Conservation (phyloP, 2,888 invertebrate genomes). For the Leucania comma region DNA sequence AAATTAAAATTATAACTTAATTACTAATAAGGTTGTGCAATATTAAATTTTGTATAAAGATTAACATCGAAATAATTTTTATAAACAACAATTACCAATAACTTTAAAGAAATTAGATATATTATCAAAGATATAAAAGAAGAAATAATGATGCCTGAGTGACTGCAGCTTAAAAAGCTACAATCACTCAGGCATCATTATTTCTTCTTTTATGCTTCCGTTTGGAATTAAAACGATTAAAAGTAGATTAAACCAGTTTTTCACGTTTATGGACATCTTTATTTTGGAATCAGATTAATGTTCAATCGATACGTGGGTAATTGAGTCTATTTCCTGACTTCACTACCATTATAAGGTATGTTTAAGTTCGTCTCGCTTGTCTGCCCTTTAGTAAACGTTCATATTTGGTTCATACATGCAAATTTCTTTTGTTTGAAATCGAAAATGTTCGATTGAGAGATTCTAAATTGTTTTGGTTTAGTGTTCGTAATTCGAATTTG, state of each 20-base stretch:
- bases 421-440: background rate
- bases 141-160: too few relatives aligned
- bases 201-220: slow-evolving; percentile 12
- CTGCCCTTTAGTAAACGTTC: slow-evolving; percentile 67
- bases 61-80: background rate
- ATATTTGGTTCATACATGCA: background rate
- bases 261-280: slow-evolving; percentile 61
- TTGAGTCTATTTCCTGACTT: slow-evolving; percentile 76
- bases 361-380: slow-evolving; percentile 70
- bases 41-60: background rate
- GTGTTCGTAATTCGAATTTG: slow-evolving; percentile 5
- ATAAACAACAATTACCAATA: background rate
- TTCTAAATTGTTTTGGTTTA: background rate
- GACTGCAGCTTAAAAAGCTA: background rate
- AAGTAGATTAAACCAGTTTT: slow-evolving; percentile 55
- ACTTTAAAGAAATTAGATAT: background rate
- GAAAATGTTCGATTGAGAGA: background rate
- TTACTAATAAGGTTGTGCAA: too few relatives aligned
- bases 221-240: slow-evolving; percentile 49
- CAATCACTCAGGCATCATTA: slow-evolving; percentile 12
- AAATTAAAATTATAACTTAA: too few relatives aligned
- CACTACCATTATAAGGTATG: slow-evolving; percentile 72
- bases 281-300: slow-evolving; percentile 73
- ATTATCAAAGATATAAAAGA: too few relatives aligned
- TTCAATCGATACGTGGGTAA: slow-evolving; percentile 73